phyloP scores from a whole-genome alignment of 2,113 vertebrate genomes.

The Brachionichthys hirsutus region DNA sequence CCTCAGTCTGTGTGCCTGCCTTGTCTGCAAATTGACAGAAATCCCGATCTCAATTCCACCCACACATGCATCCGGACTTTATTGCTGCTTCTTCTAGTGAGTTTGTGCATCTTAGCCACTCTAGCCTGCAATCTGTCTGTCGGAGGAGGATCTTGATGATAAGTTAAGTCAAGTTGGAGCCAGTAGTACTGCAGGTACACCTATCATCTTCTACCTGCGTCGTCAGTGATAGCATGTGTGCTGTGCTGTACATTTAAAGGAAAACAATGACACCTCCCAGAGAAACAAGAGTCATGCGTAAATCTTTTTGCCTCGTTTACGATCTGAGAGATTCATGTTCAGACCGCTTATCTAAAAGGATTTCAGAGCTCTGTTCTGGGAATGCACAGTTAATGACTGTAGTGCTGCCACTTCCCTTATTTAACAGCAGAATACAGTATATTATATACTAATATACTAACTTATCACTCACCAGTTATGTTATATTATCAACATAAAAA shows the following conservation, averaged over 20 bases:
- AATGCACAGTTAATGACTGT: too few relatives aligned
- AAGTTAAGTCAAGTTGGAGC: constrained; percentile 22
- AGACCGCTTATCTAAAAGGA: too few relatives aligned
- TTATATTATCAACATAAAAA: too few relatives aligned
- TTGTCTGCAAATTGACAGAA: constrained; percentile 65
- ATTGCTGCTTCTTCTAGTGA: constrained; percentile 45
- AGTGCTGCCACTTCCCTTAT: too few relatives aligned
- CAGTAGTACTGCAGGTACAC: constrained; percentile 4
- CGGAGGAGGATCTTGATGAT: constrained; percentile 16
- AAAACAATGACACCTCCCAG: neutral
- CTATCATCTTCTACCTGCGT: constrained; percentile 1
- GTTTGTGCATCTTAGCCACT: constrained; percentile 42
- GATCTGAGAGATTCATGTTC: too few relatives aligned
- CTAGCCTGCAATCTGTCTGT: constrained; percentile 35
- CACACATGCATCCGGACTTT: constrained; percentile 59
- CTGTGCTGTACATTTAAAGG: neutral
- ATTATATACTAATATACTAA: too few relatives aligned
- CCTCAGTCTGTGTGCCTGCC: constrained; percentile 47
- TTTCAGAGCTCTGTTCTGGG: too few relatives aligned
- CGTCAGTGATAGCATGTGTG: neutral
- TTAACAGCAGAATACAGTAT: too few relatives aligned
- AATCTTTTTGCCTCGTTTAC: too few relatives aligned
- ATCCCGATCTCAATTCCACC: constrained; percentile 67
- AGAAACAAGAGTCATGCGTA: too few relatives aligned
- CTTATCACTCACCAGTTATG: too few relatives aligned